Evolutionary conservation across 1,140 invertebrate genomes (phyloP).

Genomic region (Aradophagus sp.): DNA sequence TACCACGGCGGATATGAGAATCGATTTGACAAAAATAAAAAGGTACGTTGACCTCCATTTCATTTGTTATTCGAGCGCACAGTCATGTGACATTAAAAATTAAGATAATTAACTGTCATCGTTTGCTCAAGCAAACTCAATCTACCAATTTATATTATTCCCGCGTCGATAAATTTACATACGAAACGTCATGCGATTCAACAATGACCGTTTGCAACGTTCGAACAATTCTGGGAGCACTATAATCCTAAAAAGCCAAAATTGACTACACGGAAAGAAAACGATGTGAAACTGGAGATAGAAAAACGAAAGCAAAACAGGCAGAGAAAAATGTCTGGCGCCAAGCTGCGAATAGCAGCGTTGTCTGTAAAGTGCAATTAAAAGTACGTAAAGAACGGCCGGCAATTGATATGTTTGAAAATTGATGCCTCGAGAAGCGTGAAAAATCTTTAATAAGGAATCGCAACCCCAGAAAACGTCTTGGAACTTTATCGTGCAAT

Average conservation of each 20-base stretch:
- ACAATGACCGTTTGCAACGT: too few species aligned
- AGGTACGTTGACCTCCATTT: constrained; percentile 42
- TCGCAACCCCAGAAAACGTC: constrained; percentile 44
- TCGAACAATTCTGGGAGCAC: constrained; percentile 2
- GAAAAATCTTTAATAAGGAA: constrained; percentile 52
- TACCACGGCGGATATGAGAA: constrained; percentile 33
- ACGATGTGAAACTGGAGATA: background rate
- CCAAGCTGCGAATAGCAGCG: constrained; percentile 11
- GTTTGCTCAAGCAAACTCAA: background rate
- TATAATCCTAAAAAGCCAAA: constrained; percentile 15
- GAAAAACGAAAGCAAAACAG: background rate
- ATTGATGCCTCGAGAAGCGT: constrained; percentile 22
- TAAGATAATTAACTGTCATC: constrained; percentile 27
- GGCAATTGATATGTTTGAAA: constrained; percentile 42
- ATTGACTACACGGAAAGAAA: background rate
- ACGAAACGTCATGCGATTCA: constrained; percentile 13
- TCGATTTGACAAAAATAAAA: constrained; percentile 48
- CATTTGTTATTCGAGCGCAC: constrained; percentile 14
- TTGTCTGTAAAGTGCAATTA: constrained; percentile 12
- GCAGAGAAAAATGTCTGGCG: background rate
- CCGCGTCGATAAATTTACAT: constrained; percentile 23
- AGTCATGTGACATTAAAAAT: constrained; percentile 18
- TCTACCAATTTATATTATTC: constrained; percentile 20
- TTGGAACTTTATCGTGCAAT: constrained; percentile 57
- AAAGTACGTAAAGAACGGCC: constrained; percentile 19